Evolutionary conservation across 1,140 invertebrate species (phyloP), one percentile per base, ranked within the genome.

Genomic region (Heliconius congener): DNA sequence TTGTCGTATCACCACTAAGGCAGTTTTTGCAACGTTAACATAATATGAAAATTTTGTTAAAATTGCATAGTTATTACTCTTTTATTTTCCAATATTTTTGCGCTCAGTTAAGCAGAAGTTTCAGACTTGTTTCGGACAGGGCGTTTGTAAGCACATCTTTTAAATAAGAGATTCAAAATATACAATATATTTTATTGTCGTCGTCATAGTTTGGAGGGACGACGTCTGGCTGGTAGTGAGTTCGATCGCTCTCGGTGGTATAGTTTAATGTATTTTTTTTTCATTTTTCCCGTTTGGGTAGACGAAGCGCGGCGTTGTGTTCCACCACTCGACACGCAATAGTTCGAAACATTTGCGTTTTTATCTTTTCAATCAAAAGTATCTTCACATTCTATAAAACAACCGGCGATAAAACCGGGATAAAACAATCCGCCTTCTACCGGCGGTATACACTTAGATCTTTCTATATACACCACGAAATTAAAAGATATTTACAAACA

Each of bases 51-150:
- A 30, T 13, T 66, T 66, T 66, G 60, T 30, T 66, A 66, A 66
- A 66, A 66, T 66, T 66, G 60, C 60, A 66, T 30, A 11, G 60
- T 66, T 66, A 66, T 66, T 66, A 66, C 60, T 30, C 3, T 66
- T 66, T 66, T 66, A 66, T 66, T 66, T 66, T 66, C 23, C 60
- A 66, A 66, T 66, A 27, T 66, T 30, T 66, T 66, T 66, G 60
- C 27, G 60, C 60, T 66, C 27, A 66, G 60, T 66, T 66, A 30
- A 66, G 60, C 60, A 66, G 60, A 66, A 66, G 60, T 66, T 66
- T 66, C 60, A 66, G 60, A 66, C 60, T 66, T 66, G 60, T 66
- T 66, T 66, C 60, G 11, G 60, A 66, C 60, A 66, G 60, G 42
- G 27, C 60, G 60, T 16, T 66, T 66, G 60, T 66, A 30, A 30